phyloP scores from a whole-genome alignment of 2,888 invertebrate species.

The Eubasilissa splendida region DNA sequence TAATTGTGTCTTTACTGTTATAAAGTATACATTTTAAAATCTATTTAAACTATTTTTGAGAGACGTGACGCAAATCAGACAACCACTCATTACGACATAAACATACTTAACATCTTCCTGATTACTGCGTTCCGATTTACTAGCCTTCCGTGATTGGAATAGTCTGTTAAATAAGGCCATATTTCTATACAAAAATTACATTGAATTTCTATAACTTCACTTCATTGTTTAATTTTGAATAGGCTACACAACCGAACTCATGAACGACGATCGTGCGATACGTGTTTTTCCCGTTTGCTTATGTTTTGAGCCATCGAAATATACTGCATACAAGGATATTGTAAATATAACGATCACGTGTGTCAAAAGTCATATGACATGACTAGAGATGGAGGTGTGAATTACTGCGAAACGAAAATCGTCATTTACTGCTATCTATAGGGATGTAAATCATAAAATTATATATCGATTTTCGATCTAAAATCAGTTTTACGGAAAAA shows the following conservation, averaged over 20 bases:
- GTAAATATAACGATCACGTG: slow-evolving; percentile 57
- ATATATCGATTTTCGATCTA: no score
- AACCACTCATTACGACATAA: slow-evolving; percentile 3
- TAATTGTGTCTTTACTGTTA: no score
- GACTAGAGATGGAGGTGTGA: slow-evolving; percentile 14
- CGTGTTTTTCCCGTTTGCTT: slow-evolving; percentile 34
- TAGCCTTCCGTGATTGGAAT: slow-evolving; percentile 76
- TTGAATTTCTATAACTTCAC: slow-evolving; percentile 32
- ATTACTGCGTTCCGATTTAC: slow-evolving; percentile 60
- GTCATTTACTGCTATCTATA: no score
- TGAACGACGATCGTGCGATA: slow-evolving; percentile 15
- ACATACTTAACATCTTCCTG: slow-evolving; percentile 48
- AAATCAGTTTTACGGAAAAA: no score
- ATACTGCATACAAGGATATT: slow-evolving; percentile 42
- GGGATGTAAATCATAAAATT: no score
- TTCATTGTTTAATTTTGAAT: slow-evolving; percentile 39
- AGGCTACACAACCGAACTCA: slow-evolving; percentile 27
- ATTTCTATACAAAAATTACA: slow-evolving; percentile 61
- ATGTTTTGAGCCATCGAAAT: slow-evolving; percentile 45
- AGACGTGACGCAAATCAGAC: slow-evolving; percentile 61
- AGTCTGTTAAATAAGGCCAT: slow-evolving; percentile 86
- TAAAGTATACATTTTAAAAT: no score
- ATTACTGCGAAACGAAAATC: no score
- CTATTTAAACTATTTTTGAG: no score
- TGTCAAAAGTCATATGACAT: slow-evolving; percentile 57